Evolutionary conservation across 2,888 invertebrate species (phyloP).

Genomic region (Heliconius aoede): DNA sequence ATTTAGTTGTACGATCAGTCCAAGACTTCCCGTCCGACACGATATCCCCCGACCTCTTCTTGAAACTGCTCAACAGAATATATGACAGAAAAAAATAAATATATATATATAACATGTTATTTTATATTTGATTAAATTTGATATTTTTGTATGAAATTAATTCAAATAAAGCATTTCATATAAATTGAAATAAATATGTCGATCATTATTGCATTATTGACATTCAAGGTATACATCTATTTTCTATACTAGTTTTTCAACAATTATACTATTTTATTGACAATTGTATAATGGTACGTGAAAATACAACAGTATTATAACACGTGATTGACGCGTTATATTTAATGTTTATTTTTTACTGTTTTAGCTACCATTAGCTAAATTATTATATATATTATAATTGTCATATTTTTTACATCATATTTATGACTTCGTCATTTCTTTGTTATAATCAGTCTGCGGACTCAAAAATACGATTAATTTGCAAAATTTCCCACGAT

Average conservation of each 20-base stretch:
- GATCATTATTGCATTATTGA: background rate
- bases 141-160: constrained; percentile 3
- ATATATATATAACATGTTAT: too few species aligned
- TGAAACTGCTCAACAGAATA: constrained; percentile 88
- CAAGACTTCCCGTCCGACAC: constrained; percentile 38
- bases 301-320: background rate
- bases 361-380: background rate
- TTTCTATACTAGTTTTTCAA: background rate
- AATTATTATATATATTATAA: background rate
- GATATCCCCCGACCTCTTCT: constrained; percentile 89
- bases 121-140: background rate
- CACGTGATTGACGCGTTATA: background rate
- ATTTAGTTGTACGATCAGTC: constrained; percentile 64
- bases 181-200: background rate
- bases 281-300: too few species aligned
- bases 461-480: background rate
- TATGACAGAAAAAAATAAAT: constrained; percentile 76
- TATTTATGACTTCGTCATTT: background rate
- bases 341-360: background rate
- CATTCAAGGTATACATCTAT: background rate
- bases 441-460: background rate
- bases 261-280: background rate
- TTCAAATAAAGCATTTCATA: background rate
- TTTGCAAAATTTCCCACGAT: background rate
- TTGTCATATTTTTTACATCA: background rate